These are phyloP conservation scores for Chionoecetes opilio DNA, from an alignment of 1,140 invertebrate species.

Conservation along the genomic window DNA sequence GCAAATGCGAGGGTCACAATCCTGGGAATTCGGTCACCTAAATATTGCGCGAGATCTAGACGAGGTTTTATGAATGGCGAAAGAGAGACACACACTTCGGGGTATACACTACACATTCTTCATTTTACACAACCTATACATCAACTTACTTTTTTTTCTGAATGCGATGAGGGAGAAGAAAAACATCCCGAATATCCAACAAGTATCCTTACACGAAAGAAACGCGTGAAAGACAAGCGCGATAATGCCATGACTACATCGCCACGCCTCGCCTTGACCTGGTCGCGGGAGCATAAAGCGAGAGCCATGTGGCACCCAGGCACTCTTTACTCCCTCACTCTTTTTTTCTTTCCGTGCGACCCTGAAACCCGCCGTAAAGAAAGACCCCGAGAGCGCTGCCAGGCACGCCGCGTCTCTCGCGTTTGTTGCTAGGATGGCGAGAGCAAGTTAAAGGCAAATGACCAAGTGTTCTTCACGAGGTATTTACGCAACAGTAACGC, in stretches of 20 bases:
- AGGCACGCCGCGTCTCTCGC: not conserved
- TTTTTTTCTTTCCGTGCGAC: not conserved
- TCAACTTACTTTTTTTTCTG: no score
- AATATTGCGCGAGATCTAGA: conserved; percentile 3
- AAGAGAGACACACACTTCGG: not conserved
- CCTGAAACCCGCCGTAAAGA: conserved; percentile 45
- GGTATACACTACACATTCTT: no score
- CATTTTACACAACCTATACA: no score
- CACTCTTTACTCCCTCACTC: conserved; percentile 54
- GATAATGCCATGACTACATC: not conserved
- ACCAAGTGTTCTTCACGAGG: not conserved
- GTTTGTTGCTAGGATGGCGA: conserved; percentile 14
- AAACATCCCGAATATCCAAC: no score
- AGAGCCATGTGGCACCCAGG: not conserved
- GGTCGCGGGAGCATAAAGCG: not conserved
- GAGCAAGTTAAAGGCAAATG: not conserved
- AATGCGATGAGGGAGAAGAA: no score
- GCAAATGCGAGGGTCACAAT: not conserved
- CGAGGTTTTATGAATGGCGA: not conserved
- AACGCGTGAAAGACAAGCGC: not conserved
- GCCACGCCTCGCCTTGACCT: not conserved
- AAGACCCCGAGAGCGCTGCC: conserved; percentile 22
- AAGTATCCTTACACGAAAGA: not conserved
- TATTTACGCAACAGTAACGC: not conserved
- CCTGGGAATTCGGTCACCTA: conserved; percentile 46